phyloP scores from a whole-genome alignment of 2,113 vertebrate genomes.

The Salvelinus namaycush region DNA sequence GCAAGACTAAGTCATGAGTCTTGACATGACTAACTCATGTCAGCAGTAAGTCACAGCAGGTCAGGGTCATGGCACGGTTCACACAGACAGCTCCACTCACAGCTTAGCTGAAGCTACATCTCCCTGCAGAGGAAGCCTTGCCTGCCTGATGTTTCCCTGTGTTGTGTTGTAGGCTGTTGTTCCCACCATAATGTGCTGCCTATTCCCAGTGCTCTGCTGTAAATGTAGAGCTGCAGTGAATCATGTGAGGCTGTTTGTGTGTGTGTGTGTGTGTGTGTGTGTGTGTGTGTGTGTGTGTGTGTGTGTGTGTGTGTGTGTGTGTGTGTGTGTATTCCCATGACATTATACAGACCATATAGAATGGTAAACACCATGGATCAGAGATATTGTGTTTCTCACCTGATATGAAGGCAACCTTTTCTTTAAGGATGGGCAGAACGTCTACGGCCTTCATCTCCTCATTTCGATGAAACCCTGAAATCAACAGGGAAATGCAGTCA shows the following conservation, averaged over 20 bases:
- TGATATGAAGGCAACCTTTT: conserved; percentile 97
- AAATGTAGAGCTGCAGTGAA: neutral
- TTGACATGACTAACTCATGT: neutral
- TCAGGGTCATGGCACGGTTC: neutral
- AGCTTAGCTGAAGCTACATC: neutral
- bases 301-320: too few species aligned
- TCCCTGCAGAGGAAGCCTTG: neutral
- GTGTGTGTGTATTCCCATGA: neutral
- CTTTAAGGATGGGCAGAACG: conserved; percentile 95
- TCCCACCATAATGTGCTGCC: neutral
- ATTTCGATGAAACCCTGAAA: conserved; percentile 94
- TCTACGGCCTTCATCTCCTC: conserved; percentile 98
- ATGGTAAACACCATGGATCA: conserved; percentile 14
- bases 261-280: neutral
- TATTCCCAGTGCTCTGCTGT: neutral
- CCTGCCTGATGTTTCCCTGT: neutral
- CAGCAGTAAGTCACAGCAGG: neutral
- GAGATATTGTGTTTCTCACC: conserved; percentile 68
- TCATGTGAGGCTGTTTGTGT: neutral
- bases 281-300: too few species aligned
- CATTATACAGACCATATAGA: neutral
- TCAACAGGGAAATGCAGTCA: conserved; percentile 32
- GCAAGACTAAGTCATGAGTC: too few species aligned
- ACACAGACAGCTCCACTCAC: neutral
- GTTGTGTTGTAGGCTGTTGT: neutral